Percentiles rank a stretch among this genome's conserved stretches.
These are phyloP conservation scores for Drosophila heteroneura DNA, from an alignment of 2,888 invertebrate species.

Conservation along the genomic window DNA sequence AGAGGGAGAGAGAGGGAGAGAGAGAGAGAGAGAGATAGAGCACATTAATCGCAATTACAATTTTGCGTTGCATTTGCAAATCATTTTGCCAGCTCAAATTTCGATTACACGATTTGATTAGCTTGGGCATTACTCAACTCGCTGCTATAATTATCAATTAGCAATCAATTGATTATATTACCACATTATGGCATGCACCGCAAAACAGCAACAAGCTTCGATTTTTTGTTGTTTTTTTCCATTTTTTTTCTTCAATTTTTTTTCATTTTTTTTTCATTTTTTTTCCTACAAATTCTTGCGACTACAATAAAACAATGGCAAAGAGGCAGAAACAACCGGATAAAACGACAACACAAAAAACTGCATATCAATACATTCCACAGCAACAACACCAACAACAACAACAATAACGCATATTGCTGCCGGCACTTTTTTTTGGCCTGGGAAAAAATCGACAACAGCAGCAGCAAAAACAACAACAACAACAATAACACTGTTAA, in stretches of 20 bases:
- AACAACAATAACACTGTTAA: slow-evolving; percentile 71
- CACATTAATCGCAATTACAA: slow-evolving; percentile 6
- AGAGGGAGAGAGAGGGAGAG: background rate
- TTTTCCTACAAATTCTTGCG: slow-evolving; percentile 38
- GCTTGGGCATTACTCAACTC: slow-evolving; percentile 50
- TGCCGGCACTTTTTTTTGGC: slow-evolving; percentile 67
- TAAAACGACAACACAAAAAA: slow-evolving; percentile 8
- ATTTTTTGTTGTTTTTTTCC: slow-evolving; percentile 2
- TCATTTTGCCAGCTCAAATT: slow-evolving; percentile 30
- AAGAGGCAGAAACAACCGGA: slow-evolving; percentile 17
- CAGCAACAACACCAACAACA: slow-evolving; percentile 39
- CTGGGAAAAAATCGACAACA: slow-evolving; percentile 81
- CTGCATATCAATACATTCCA: slow-evolving; percentile 3
- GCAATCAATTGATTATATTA: slow-evolving; percentile 81
- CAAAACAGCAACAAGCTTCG: slow-evolving; percentile 34
- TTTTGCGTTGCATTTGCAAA: slow-evolving; percentile 22
- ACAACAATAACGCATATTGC: slow-evolving; percentile 64
- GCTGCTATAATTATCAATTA: slow-evolving; percentile 82
- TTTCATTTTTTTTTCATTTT: slow-evolving; percentile 17
- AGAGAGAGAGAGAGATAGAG: background rate
- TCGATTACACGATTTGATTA: slow-evolving; percentile 59
- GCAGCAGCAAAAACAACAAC: slow-evolving; percentile 37
- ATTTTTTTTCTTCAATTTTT: slow-evolving; percentile 1
- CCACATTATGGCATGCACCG: slow-evolving; percentile 60
- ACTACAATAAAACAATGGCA: slow-evolving; percentile 66